Conservation (phyloP, 2,888 invertebrate genomes). For the Volucella bombylans region DNA sequence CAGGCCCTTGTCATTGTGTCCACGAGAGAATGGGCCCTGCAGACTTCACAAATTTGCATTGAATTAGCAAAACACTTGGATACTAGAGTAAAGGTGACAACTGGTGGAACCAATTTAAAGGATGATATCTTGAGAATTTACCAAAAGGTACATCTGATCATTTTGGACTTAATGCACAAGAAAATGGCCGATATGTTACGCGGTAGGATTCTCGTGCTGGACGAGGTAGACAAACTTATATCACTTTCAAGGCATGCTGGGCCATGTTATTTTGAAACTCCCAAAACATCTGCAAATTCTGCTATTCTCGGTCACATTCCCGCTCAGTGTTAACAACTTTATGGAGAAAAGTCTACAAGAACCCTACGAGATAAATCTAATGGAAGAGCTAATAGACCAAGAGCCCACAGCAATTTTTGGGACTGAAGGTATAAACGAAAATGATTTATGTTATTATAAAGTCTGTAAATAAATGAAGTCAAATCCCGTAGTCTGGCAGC, state of each 20-base stretch:
- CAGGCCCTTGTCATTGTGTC: constrained; percentile 99
- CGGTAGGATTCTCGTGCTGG: constrained; percentile 97
- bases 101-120: constrained; percentile 98
- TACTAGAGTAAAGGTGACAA: constrained; percentile 99
- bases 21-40: constrained; percentile 98
- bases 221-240: constrained; percentile 99
- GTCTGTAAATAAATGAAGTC: too few relatives aligned
- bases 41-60: constrained; percentile 99
- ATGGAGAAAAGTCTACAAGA: constrained; percentile 98
- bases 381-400: constrained; percentile 99
- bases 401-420: too few relatives aligned
- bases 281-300: constrained; percentile 98
- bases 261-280: constrained; percentile 95
- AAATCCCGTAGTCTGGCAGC: too few relatives aligned
- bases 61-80: constrained; percentile 98
- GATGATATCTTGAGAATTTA: constrained; percentile 99
- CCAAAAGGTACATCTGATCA: constrained; percentile 99
- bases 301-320: constrained; percentile 99
- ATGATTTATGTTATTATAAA: too few relatives aligned
- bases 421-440: too few relatives aligned
- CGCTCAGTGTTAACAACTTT: constrained; percentile 98
- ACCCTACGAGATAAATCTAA: constrained; percentile 99
- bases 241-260: constrained; percentile 99
- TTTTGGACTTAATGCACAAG: constrained; percentile 99
- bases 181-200: constrained; percentile 96